Evolutionary conservation across 2,113 vertebrate genomes (phyloP).

Genomic region (rat (Rattus norvegicus)): GRCr8 NC_086036.1:81202501-81203000

Average conservation of each 20-base stretch:
- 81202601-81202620: too few species aligned
- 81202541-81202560: neutral
- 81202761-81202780: neutral
- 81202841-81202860: neutral
- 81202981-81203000: too few species aligned
- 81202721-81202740: neutral
- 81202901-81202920: neutral
- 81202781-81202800: neutral
- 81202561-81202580: neutral
- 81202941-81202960: too few species aligned
- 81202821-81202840: neutral
- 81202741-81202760: neutral
- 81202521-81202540: neutral
- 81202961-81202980: too few species aligned
- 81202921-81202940: too few species aligned
- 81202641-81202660: neutral
- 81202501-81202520: neutral
- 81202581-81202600: fast-evolving
- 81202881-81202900: neutral
- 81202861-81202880: neutral
- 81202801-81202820: neutral
- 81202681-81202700: too few species aligned
- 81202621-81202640: neutral
- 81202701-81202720: neutral
- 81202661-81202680: neutral